A percentile compares a stretch with the other conserved stretches of the same genome.
phyloP scores from a whole-genome alignment of 2,888 invertebrate species.

The Eupithecia abbreviata region DNA sequence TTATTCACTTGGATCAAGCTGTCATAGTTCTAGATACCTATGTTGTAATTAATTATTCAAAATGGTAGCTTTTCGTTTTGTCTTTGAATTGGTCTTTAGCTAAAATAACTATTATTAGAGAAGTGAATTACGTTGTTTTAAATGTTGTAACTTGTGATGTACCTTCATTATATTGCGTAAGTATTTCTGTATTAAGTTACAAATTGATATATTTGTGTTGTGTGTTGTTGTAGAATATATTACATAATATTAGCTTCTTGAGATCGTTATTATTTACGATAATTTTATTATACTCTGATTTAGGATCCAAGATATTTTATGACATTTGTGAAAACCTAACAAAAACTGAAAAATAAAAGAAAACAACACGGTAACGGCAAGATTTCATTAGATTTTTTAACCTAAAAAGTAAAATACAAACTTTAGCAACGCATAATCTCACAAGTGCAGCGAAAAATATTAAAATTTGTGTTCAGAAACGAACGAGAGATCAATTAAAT shows the following conservation, averaged over 20 bases:
- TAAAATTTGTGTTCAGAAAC: too few relatives aligned
- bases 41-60: neutral
- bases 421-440: too few relatives aligned
- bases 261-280: slow-evolving; percentile 18
- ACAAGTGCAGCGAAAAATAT: too few relatives aligned
- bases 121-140: slow-evolving; percentile 29
- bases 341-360: too few relatives aligned
- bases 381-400: too few relatives aligned
- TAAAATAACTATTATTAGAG: slow-evolving; percentile 7
- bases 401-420: too few relatives aligned
- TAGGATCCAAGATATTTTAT: too few relatives aligned
- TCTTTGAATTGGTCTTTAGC: neutral
- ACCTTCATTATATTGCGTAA: slow-evolving; percentile 18
- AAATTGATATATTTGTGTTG: slow-evolving; percentile 16
- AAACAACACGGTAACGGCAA: too few relatives aligned
- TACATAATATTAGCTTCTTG: slow-evolving; percentile 19
- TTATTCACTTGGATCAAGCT: neutral
- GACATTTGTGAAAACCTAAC: too few relatives aligned
- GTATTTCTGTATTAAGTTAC: slow-evolving; percentile 16
- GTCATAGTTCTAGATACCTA: neutral
- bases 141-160: slow-evolving; percentile 37
- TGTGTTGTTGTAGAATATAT: slow-evolving; percentile 22
- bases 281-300: neutral
- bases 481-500: too few relatives aligned
- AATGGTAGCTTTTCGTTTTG: neutral